Percentiles rank a stretch among this genome's conserved stretches.
phyloP scores from a whole-genome alignment of 2,797 vertebrate genomes.

The Darevskia nairensis region DNA sequence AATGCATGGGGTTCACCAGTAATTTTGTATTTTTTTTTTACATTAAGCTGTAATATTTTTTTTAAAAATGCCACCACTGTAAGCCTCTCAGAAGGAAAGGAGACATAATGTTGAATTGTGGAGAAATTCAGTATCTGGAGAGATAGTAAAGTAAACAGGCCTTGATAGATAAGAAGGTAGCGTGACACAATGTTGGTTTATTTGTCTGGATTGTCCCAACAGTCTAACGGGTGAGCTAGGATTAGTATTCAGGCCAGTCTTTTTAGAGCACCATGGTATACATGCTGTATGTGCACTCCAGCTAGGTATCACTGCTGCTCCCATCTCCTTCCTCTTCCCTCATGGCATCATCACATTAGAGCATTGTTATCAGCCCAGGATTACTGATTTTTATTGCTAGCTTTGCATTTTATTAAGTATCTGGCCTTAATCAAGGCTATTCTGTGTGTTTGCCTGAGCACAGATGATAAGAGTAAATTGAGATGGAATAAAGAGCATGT shows the following conservation, averaged over 20 bases:
- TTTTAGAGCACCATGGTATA: neutral
- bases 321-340: slow-evolving; percentile 32
- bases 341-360: slow-evolving; percentile 34
- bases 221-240: slow-evolving; percentile 12
- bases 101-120: neutral
- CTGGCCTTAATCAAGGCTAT: slow-evolving; percentile 44
- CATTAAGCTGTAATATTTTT: neutral
- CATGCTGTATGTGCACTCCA: neutral
- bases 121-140: neutral
- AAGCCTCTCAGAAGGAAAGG: neutral
- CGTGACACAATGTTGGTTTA: too few species aligned
- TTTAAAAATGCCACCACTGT: neutral
- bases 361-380: slow-evolving; percentile 51
- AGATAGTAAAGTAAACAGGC: neutral
- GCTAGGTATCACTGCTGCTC: slow-evolving; percentile 36
- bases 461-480: slow-evolving; percentile 42
- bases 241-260: slow-evolving; percentile 25
- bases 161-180: neutral
- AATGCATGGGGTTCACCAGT: neutral
- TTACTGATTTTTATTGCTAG: slow-evolving; percentile 57
- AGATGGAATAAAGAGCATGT: slow-evolving; percentile 40
- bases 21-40: neutral
- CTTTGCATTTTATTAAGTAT: slow-evolving; percentile 53
- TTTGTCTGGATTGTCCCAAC: neutral
- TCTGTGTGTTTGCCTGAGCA: slow-evolving; percentile 46